Evolutionary conservation across 2,888 invertebrate genomes (phyloP), one percentile per base, ranked within the genome.

Genomic region (Lithophane leautieri): DNA sequence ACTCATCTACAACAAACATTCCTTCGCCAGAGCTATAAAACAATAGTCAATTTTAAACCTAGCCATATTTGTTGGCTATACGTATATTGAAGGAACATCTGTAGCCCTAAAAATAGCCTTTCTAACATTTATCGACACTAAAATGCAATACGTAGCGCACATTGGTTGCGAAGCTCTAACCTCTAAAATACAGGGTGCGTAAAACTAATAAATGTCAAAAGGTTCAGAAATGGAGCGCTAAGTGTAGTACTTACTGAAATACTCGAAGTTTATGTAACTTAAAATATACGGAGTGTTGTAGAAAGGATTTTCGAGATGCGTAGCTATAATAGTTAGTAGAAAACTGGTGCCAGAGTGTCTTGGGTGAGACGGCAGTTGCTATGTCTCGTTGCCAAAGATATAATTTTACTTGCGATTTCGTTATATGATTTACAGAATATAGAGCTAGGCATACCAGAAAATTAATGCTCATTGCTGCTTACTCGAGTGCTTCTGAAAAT

Each of bases 111-210:
- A 93, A 93, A 93, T 94, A 94, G 87, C 86, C 69, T 86, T 90
- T 90, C 91, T 90, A 86, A 84, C 91, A 89, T 85, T 85, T 85
- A 90, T 88, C 83, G 88, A 87, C 88, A 89, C 92, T 94, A 93
- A 94, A 93, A 91, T 88, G 86, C 84, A 88, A 90, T 89, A 78
- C 73, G 78, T 63, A 67, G 78, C 90, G 86, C 89, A 91, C 91
- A 92, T 90, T 89, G 89, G 89, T 89, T 90, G 90, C 89, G 86
- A 90, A 89, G 90, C 90, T 88, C 82, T 92, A 91, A 90, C 90
- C 84, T 88, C 87, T 91, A 89, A 93, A 91, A 93, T 93, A 92
- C 90, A 90, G 92, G 90, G 93, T 91, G 93, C 88, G 92, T 92
- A 89, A 91, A 93, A 91, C 90, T 88, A 85, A 86, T 92, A 87